Evolutionary conservation across 2,113 vertebrate species (phyloP).

Genomic region (Ardeotis arabs): DNA sequence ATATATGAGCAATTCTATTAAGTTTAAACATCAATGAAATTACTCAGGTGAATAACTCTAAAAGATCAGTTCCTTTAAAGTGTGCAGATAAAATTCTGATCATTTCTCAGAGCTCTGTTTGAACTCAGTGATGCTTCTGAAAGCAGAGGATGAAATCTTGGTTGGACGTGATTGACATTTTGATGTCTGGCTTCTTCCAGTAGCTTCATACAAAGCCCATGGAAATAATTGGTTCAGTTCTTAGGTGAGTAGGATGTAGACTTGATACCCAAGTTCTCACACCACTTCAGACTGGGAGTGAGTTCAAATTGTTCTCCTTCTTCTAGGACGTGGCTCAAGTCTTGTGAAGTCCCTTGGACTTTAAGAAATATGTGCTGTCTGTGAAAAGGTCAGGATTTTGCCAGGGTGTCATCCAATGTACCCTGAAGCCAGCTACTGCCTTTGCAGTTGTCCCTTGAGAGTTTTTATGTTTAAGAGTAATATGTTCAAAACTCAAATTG

Average conservation of each 20-base stretch:
- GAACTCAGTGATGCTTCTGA: neutral
- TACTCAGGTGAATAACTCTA: slow-evolving; percentile 21
- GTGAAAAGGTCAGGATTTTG: neutral
- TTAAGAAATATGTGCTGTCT: neutral
- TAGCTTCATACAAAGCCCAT: neutral
- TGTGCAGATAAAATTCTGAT: slow-evolving; percentile 6
- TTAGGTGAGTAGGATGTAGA: neutral
- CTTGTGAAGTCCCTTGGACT: neutral
- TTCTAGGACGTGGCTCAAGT: neutral
- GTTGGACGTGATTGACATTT: neutral
- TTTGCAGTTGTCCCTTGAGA: neutral
- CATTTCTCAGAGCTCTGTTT: neutral
- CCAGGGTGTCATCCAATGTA: neutral
- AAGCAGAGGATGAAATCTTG: neutral
- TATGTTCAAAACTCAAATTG: neutral
- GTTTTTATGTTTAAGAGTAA: neutral
- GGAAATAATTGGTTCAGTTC: neutral
- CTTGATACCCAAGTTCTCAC: neutral
- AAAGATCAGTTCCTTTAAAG: slow-evolving; percentile 6
- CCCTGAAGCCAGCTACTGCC: neutral
- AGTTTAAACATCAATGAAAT: slow-evolving; percentile 46
- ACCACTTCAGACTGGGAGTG: neutral
- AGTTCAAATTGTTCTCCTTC: neutral
- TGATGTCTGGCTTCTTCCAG: neutral
- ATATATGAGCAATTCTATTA: neutral